Evolutionary conservation across 2,888 invertebrate genomes (phyloP).

Genomic region (Apodemia mormo): DNA sequence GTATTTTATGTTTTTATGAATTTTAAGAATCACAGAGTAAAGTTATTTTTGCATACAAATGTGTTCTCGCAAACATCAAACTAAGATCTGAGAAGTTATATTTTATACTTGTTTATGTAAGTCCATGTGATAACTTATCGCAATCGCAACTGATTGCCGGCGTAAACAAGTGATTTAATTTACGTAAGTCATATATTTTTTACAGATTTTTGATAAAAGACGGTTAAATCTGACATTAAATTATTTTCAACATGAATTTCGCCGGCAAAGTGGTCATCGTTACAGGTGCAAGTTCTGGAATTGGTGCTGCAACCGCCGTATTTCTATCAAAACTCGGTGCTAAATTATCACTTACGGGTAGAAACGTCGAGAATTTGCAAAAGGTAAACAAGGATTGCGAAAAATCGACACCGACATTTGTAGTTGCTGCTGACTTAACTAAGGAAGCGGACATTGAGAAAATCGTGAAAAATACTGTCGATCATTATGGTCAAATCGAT

Average conservation of each 20-base stretch:
- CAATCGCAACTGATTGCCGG: constrained; percentile 9
- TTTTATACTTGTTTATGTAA: not conserved
- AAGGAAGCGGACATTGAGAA: constrained; percentile 87
- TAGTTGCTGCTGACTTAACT: constrained; percentile 86
- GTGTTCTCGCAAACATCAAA: too few relatives aligned
- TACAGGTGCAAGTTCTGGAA: constrained; percentile 93
- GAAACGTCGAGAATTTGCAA: constrained; percentile 84
- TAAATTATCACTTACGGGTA: constrained; percentile 86
- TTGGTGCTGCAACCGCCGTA: constrained; percentile 91
- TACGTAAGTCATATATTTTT: constrained; percentile 8
- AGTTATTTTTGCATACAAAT: too few relatives aligned
- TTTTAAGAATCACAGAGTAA: too few relatives aligned
- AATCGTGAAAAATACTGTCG: constrained; percentile 87
- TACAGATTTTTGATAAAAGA: constrained; percentile 8
- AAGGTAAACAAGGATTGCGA: constrained; percentile 68
- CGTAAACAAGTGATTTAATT: constrained; percentile 28
- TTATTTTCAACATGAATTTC: constrained; percentile 75
- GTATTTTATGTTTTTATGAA: too few relatives aligned
- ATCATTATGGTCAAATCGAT: constrained; percentile 89
- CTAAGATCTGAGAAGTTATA: too few relatives aligned
- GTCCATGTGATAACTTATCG: constrained; percentile 1
- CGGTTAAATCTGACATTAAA: not conserved
- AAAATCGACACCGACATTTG: constrained; percentile 70
- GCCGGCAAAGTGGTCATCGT: constrained; percentile 87
- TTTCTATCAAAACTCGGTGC: constrained; percentile 89